Evolutionary conservation across 2,113 vertebrate species (phyloP).

Genomic region (Rhabdornis inornatus): DNA sequence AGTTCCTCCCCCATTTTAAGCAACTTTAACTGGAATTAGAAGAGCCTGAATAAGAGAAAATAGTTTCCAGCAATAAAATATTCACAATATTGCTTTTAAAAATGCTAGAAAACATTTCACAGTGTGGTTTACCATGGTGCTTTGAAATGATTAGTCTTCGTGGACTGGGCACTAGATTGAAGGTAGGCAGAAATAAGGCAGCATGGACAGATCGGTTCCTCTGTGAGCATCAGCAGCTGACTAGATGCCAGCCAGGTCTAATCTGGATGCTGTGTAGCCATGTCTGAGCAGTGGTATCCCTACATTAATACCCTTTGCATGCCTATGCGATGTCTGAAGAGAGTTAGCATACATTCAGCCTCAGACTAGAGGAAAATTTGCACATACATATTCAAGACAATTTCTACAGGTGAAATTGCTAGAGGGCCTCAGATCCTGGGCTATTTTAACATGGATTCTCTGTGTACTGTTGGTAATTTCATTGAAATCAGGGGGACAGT

Average conservation of each 20-base stretch:
- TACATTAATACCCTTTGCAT: background rate
- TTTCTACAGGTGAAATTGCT: background rate
- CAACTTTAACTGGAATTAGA: background rate
- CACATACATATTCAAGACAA: background rate
- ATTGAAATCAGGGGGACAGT: background rate
- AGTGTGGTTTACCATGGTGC: background rate
- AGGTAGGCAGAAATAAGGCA: background rate
- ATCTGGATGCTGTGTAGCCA: background rate
- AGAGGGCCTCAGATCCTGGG: background rate
- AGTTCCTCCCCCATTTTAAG: background rate
- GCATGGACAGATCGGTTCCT: background rate
- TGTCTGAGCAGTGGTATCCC: background rate
- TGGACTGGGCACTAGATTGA: background rate
- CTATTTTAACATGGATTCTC: background rate
- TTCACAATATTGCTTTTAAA: background rate
- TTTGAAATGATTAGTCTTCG: background rate
- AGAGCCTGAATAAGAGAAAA: background rate
- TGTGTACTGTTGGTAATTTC: background rate
- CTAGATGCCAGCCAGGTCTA: background rate
- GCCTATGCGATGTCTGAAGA: background rate
- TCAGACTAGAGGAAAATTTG: background rate
- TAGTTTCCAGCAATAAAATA: background rate
- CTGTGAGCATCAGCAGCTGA: background rate
- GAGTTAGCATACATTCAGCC: background rate
- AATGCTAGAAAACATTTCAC: background rate